phyloP scores from a whole-genome alignment of 2,888 invertebrate genomes.

The Cryptus armator region DNA sequence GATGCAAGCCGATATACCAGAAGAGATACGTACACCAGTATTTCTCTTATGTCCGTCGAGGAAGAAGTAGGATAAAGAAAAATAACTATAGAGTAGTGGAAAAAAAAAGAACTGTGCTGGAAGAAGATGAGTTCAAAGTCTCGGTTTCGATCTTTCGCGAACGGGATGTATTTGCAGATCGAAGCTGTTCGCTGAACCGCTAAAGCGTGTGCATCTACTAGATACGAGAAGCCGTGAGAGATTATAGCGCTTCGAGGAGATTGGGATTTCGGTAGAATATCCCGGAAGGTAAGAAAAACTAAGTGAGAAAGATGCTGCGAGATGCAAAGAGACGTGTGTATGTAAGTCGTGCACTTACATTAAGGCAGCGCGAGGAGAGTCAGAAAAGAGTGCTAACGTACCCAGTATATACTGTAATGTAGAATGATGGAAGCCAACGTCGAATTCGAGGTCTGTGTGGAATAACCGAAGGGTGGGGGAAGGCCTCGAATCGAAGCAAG shows the following conservation, averaged over 20 bases:
- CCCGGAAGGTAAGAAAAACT: no score
- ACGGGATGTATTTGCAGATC: constrained; percentile 19
- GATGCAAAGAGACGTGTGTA: constrained; percentile 17
- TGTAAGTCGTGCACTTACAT: background rate
- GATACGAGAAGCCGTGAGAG: no score
- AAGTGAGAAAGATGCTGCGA: background rate
- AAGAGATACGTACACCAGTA: background rate
- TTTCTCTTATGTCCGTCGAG: background rate
- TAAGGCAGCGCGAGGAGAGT: constrained; percentile 7
- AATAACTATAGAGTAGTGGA: background rate
- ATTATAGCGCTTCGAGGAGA: no score
- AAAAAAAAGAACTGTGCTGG: background rate
- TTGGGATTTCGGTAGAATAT: no score
- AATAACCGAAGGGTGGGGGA: background rate
- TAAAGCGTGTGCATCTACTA: no score
- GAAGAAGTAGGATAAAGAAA: background rate
- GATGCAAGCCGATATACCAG: constrained; percentile 15
- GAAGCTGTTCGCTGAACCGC: no score
- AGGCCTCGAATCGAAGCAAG: background rate
- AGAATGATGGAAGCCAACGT: constrained; percentile 20
- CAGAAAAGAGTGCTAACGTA: constrained; percentile 15
- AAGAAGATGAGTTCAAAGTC: background rate
- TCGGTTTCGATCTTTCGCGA: constrained; percentile 21
- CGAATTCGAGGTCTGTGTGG: constrained; percentile 13
- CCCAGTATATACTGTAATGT: constrained; percentile 4